Evolutionary conservation across 2,888 invertebrate species (phyloP).

Genomic region (Tetrapedia diversipes): DNA sequence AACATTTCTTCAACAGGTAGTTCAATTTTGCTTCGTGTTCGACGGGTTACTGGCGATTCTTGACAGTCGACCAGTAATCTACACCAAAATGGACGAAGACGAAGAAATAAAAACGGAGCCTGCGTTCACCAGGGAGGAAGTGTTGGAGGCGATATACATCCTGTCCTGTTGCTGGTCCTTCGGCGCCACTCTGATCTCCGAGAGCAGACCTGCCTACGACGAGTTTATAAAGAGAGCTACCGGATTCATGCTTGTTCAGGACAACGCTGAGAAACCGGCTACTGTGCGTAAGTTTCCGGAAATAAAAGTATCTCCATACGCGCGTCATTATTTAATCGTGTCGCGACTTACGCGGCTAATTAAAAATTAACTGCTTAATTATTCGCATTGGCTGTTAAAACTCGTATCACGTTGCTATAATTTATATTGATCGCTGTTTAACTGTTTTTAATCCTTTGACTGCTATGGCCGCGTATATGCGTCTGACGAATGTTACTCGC

Average conservation of each 20-base stretch:
- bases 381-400: too few species aligned
- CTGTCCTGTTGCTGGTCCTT: slow-evolving; percentile 93
- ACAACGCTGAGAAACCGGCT: slow-evolving; percentile 86
- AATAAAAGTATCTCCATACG: neutral
- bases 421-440: too few species aligned
- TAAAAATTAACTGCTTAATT: too few species aligned
- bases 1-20: slow-evolving; percentile 84
- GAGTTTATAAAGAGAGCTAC: slow-evolving; percentile 90
- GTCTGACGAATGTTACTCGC: too few species aligned
- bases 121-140: slow-evolving; percentile 74
- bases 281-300: slow-evolving; percentile 82
- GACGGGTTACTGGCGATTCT: slow-evolving; percentile 87
- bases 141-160: slow-evolving; percentile 81
- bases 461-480: too few species aligned
- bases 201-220: slow-evolving; percentile 90
- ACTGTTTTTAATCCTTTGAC: too few species aligned
- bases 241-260: slow-evolving; percentile 88
- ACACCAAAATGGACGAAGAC: slow-evolving; percentile 22
- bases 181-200: slow-evolving; percentile 90
- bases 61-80: slow-evolving; percentile 35
- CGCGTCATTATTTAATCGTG: too few species aligned
- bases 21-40: slow-evolving; percentile 92
- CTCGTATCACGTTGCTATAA: too few species aligned
- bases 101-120: slow-evolving; percentile 64
- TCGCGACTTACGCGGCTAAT: too few species aligned